Evolutionary conservation across 2,797 vertebrate genomes (phyloP).

Genomic region (Enteromius anoplus): DNA sequence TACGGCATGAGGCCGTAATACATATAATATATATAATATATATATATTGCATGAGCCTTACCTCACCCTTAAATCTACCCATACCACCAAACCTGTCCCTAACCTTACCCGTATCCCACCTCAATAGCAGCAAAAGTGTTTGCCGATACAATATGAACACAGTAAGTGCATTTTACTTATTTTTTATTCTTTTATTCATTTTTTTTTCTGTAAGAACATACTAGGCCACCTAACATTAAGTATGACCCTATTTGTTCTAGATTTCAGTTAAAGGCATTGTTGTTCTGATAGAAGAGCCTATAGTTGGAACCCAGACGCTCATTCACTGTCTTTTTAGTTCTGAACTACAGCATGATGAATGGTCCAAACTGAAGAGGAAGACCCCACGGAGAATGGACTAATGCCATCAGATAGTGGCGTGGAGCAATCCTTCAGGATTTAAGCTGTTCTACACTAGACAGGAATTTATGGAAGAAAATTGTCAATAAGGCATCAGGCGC

Average conservation of each 20-base stretch:
- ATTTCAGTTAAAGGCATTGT: background rate
- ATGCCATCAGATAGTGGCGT: conserved; percentile 1
- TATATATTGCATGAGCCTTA: too few species aligned
- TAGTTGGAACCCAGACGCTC: background rate
- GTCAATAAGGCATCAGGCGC: conserved; percentile 10
- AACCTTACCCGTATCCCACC: too few species aligned
- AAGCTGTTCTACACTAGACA: background rate
- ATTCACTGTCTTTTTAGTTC: conserved; percentile 14
- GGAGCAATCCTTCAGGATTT: conserved; percentile 1
- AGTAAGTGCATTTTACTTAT: too few species aligned
- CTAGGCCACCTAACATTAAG: too few species aligned
- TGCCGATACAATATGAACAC: too few species aligned
- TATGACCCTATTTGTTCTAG: too few species aligned
- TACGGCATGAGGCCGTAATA: background rate
- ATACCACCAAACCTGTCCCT: too few species aligned
- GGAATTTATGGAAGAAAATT: conserved; percentile 11
- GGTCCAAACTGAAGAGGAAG: background rate
- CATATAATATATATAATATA: too few species aligned
- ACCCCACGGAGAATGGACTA: conserved; percentile 21
- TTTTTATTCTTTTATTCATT: too few species aligned
- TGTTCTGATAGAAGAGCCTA: background rate
- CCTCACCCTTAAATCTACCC: too few species aligned
- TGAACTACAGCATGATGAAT: background rate
- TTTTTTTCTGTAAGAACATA: too few species aligned
- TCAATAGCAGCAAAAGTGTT: too few species aligned